A percentile compares a stretch with the other conserved stretches of the same genome.
Evolutionary conservation across 2,888 invertebrate genomes (phyloP).

Genomic region (Cremastinae sp.): DNA sequence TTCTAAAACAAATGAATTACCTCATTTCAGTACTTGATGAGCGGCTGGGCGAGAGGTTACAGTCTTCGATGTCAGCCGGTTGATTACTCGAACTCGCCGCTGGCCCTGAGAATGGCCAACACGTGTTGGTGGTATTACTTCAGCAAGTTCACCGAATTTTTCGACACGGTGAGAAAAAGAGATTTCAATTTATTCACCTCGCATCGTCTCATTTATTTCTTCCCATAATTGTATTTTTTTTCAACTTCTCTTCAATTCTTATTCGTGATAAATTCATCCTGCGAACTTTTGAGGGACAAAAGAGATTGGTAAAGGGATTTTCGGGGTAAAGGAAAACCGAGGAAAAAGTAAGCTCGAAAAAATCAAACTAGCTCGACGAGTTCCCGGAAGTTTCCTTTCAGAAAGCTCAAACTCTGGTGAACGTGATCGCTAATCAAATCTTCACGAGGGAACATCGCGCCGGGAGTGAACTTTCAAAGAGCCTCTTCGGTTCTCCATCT

Average conservation of each 20-base stretch:
- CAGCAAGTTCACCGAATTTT: conserved; percentile 97
- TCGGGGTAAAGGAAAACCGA: not conserved
- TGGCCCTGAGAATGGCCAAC: conserved; percentile 93
- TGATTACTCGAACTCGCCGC: conserved; percentile 90
- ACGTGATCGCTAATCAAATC: conserved; percentile 14
- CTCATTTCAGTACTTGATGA: conserved; percentile 88
- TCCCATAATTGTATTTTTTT: too few species aligned
- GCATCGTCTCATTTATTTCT: too few species aligned
- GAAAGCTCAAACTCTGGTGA: not conserved
- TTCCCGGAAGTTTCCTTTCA: conserved; percentile 11
- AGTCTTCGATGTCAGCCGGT: conserved; percentile 95
- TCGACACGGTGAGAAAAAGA: conserved; percentile 90
- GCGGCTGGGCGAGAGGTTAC: conserved; percentile 95
- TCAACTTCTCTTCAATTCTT: not conserved
- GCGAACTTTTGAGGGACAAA: conserved; percentile 12
- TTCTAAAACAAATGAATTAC: conserved; percentile 13
- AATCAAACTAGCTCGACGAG: conserved; percentile 9
- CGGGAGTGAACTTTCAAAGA: not conserved
- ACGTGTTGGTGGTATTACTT: conserved; percentile 99
- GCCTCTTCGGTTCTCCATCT: not conserved
- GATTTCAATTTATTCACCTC: not conserved
- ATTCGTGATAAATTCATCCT: conserved; percentile 4
- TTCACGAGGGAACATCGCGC: not conserved
- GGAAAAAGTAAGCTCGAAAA: not conserved
- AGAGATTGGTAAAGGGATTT: not conserved